Percentiles rank a stretch among this genome's conserved stretches.
These are phyloP conservation scores for Chloroclysta siterata DNA, from an alignment of 2,888 invertebrate species.

Conservation along the genomic window DNA sequence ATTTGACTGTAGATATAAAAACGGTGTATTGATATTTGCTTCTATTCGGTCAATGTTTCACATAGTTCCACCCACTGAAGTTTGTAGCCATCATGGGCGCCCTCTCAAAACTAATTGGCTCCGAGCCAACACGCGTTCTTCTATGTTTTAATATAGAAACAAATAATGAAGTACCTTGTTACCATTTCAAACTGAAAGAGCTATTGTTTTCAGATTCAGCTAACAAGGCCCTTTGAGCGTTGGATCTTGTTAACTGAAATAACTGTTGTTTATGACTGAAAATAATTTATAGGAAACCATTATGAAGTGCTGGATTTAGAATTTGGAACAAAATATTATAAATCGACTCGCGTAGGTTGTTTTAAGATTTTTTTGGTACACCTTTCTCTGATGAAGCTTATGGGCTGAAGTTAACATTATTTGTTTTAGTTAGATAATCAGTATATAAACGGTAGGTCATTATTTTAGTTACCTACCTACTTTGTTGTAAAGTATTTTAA, in stretches of 20 bases:
- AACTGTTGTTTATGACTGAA: constrained; percentile 51
- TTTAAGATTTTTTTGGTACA: not conserved
- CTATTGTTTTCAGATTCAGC: constrained; percentile 62
- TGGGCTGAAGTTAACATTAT: too few species aligned
- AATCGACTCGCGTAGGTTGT: not conserved
- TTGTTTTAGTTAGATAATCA: too few species aligned
- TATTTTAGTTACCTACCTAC: too few species aligned
- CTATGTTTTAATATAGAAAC: constrained; percentile 70
- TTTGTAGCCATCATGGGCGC: constrained; percentile 28
- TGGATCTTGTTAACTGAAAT: constrained; percentile 52
- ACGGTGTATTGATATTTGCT: too few species aligned
- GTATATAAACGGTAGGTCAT: too few species aligned
- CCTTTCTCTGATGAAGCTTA: not conserved
- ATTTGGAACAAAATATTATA: constrained; percentile 12
- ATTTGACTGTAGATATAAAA: too few species aligned
- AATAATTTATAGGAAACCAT: constrained; percentile 42
- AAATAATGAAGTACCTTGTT: constrained; percentile 69
- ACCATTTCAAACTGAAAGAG: constrained; percentile 68
- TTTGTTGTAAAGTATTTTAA: too few species aligned
- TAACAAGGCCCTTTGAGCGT: constrained; percentile 59
- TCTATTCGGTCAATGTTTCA: not conserved
- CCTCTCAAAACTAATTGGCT: constrained; percentile 61
- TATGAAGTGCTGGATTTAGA: constrained; percentile 15
- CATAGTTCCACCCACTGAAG: constrained; percentile 13
- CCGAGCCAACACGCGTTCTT: constrained; percentile 61